These are phyloP conservation scores for Chouioia cunea DNA, from an alignment of 2,888 invertebrate genomes.

Conservation along the genomic window DNA sequence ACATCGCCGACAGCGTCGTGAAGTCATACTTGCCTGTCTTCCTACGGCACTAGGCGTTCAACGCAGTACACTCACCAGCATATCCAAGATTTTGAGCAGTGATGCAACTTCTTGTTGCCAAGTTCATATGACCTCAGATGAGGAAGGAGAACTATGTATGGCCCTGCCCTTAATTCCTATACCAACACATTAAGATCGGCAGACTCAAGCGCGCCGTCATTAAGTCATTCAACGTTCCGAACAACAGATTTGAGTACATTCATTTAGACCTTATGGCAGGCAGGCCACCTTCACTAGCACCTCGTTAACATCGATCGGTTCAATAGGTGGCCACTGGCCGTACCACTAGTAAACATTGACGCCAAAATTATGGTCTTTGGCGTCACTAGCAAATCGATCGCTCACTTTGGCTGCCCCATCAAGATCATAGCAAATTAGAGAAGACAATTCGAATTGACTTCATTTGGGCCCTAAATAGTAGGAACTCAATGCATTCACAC, in stretches of 20 bases:
- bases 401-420: too few relatives aligned
- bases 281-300: too few relatives aligned
- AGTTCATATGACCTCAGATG: not conserved
- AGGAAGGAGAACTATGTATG: not conserved
- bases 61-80: constrained; percentile 30
- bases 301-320: too few relatives aligned
- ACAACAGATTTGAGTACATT: not conserved
- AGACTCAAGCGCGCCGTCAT: not conserved
- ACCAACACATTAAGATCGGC: not conserved
- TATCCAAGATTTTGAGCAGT: constrained; percentile 13
- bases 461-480: too few relatives aligned
- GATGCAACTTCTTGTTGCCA: not conserved
- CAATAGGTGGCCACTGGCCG: too few relatives aligned
- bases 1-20: not conserved
- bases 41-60: constrained; percentile 23
- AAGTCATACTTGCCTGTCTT: constrained; percentile 41
- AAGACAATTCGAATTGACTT: too few relatives aligned
- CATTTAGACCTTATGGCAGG: not conserved
- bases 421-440: too few relatives aligned
- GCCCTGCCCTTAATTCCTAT: not conserved
- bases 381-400: too few relatives aligned
- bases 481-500: too few relatives aligned
- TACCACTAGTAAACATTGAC: too few relatives aligned
- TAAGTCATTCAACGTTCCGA: not conserved
- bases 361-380: too few relatives aligned